Conservation (phyloP, 2,113 vertebrate genomes). For the Chamaetylas fuelleborni region DNA sequence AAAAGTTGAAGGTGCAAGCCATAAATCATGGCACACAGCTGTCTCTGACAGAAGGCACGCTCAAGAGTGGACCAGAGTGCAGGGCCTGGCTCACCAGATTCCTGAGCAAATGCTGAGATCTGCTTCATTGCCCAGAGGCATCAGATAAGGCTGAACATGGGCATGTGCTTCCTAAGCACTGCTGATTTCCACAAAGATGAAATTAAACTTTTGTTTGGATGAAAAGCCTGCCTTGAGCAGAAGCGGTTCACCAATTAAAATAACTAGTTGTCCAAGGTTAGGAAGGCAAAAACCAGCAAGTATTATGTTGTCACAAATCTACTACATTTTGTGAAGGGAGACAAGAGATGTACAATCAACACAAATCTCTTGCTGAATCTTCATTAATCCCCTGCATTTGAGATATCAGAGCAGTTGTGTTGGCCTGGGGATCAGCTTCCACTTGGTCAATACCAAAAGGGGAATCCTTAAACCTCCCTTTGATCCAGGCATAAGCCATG, state of each 20-base stretch:
- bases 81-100: neutral
- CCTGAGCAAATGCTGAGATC: neutral
- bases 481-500: neutral
- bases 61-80: neutral
- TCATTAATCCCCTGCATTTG: neutral
- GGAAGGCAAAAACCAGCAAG: neutral
- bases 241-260: neutral
- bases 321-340: neutral
- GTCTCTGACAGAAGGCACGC: neutral
- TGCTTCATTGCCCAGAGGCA: neutral
- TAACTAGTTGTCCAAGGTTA: neutral
- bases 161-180: neutral
- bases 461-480: conserved; percentile 35
- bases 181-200: neutral
- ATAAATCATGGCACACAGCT: neutral
- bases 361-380: neutral
- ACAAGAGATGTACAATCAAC: neutral
- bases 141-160: neutral
- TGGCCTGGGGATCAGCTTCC: neutral
- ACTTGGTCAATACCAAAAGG: neutral
- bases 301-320: neutral
- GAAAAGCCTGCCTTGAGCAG: neutral
- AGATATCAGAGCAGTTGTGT: neutral
- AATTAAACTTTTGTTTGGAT: neutral
- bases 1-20: neutral